Evolutionary conservation across 2,113 vertebrate genomes (phyloP).

Genomic region (Zingel zingel): DNA sequence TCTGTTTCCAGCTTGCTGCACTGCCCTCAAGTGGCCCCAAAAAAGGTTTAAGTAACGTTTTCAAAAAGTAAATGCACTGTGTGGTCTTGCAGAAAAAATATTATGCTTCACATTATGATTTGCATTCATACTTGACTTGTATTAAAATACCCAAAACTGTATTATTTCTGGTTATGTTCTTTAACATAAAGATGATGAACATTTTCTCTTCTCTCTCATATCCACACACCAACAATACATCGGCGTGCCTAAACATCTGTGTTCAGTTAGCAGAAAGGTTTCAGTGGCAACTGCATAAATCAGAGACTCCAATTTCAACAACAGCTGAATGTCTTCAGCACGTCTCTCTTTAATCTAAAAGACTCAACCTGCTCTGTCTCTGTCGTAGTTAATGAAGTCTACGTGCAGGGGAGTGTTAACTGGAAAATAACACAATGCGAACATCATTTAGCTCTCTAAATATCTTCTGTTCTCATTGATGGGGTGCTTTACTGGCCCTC

Average conservation of each 20-base stretch:
- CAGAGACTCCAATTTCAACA: constrained; percentile 43
- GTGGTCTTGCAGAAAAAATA: no score
- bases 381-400: constrained; percentile 20
- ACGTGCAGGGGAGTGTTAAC: constrained; percentile 31
- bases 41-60: no score
- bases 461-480: constrained; percentile 11
- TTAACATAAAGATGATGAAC: background rate
- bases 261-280: constrained; percentile 36
- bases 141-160: background rate
- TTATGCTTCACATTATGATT: background rate
- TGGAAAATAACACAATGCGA: constrained; percentile 20
- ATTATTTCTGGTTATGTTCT: background rate
- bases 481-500: constrained; percentile 20
- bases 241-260: constrained; percentile 28
- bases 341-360: constrained; percentile 39
- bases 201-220: background rate
- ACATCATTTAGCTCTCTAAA: constrained; percentile 21
- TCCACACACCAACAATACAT: background rate
- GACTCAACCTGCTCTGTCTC: constrained; percentile 25
- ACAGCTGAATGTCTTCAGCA: constrained; percentile 16
- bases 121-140: background rate
- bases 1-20: no score
- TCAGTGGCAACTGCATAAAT: constrained; percentile 11
- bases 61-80: no score
- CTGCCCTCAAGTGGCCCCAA: no score